Base-by-base conservation (phyloP, 2,888 invertebrate genomes). In the Agapostemon virescens region DNA sequence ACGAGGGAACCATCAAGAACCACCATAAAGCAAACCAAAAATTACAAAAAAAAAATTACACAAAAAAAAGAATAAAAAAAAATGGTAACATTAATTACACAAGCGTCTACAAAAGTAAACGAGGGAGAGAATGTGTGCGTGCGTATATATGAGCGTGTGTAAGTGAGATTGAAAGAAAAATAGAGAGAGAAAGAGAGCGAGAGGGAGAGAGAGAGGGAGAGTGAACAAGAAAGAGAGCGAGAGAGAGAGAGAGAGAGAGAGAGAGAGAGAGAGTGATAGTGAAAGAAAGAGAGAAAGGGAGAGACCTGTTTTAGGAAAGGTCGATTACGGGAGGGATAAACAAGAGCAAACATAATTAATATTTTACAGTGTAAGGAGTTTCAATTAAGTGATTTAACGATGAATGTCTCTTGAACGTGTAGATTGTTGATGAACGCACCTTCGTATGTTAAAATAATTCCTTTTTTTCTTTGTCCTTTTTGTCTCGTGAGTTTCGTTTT, bases 381-480 rank as follows among this genome's bases (percentile, higher is more conserved):
- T 86, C 83, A 84, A 68, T 85, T 86, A 84, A 83, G 81, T 30
- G 79, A 86, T 84, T 61, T 84, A 84, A 84, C 76, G 82, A 84
- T 87, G 85, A 85, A 85, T 86, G 87, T 87, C 82, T 88, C 83
- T 86, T 85, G 82, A 84, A 84, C 76, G 81, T 74, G 71, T 79
- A 82, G 76, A 84, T 79, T 73, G 82, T 85, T 74, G 79, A 79
- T 77, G 79, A 75, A 75, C 82, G 74, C 77, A 79, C 77, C 85
- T 82, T 82, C 75, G 77, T 77, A 83, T 70, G 69, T 79, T 80
- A 61, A 67, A 15, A 1, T 26, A 55, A 70, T 61, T 69, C 67
- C 70, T 58, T 67, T 26, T 45, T 69, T 45, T 40, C 61, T 64
- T 30, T 71, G 71, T 68, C 36, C 30, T 26, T 45, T 79, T 64